Evolutionary conservation across 2,888 invertebrate genomes (phyloP).

Genomic region (Ennomos quercinarius): DNA sequence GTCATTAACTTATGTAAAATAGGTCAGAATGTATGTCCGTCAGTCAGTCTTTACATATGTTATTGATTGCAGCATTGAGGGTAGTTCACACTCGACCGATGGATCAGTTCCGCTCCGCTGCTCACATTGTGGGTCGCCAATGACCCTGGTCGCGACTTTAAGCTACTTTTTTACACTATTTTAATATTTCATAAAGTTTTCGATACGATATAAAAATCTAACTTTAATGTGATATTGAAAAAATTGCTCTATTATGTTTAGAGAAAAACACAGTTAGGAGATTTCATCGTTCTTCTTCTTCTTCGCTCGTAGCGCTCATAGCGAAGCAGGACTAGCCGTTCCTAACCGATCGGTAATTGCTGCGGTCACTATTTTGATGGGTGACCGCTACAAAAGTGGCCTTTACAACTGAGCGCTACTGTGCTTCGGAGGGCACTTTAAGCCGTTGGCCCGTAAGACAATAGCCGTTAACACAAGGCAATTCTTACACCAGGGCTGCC

Average conservation of each 20-base stretch:
- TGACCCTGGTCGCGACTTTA: constrained; percentile 54
- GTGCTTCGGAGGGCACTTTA: no score
- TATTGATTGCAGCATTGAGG: constrained; percentile 55
- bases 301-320: no score
- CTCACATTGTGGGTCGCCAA: constrained; percentile 62
- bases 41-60: constrained; percentile 21
- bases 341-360: no score
- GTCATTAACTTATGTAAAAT: constrained; percentile 16
- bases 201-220: background rate
- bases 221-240: background rate
- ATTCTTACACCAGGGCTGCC: no score
- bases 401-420: no score
- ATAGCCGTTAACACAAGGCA: no score
- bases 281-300: no score
- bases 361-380: no score
- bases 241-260: background rate
- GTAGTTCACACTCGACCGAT: constrained; percentile 73
- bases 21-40: constrained; percentile 3
- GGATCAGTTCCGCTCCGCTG: constrained; percentile 71
- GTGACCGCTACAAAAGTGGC: no score
- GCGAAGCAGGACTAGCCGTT: no score
- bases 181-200: background rate
- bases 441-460: no score
- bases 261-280: no score
- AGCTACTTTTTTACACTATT: constrained; percentile 49